Base-by-base conservation (phyloP, 2,113 vertebrate genomes). In the Aptenodytes forsteri region DNA sequence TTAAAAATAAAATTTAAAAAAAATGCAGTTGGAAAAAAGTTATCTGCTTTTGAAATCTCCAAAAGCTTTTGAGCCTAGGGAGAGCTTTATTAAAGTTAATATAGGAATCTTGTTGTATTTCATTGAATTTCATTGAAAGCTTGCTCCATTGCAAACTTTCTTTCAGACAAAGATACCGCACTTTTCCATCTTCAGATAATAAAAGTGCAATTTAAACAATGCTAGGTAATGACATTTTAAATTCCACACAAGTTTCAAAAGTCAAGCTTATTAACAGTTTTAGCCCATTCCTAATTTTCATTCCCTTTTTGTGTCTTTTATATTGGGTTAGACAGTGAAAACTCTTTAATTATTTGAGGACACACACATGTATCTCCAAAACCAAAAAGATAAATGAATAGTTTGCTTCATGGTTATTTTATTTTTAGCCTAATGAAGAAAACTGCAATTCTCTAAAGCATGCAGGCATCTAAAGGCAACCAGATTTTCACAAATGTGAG, bases 41-140 rank as follows among this genome's bases (percentile, higher is more conserved):
- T 87, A 80, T 70, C 62, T 94, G 17, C 7, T 82, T 96, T 65
- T 58, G 56, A 71, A 90, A 83, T 44, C 49, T 94, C 66, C 44
- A 42, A 27, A 67, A 93, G 11, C 2, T 59, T 93, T 89, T 79
- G 44, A 96, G 40, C 20, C 38, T 83, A 27, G 13, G 69, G 58
- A 96, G 67, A 86, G 4, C 23, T 69, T 94, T 84, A 87, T 95
- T 94, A 87, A 95, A 91, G 19, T 92, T 90, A 94, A 70, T 86
- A 83, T 6, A 87, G 13, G 10, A 76, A 69, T 85, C 82, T 55
- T 55, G 7, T 22, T 93, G 20, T 38, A 92, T 83, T 96, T 94
- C 36, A 80, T 46, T 94, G 46, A 88, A 75, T 90, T 91, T 91
- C 73, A 91, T 38, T 79, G 23, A 84, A 83, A 58, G 42, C 4